A percentile compares a stretch with the other conserved stretches of the same genome.
Conservation (phyloP, 2,888 invertebrate species). For the Biston betularia region DNA sequence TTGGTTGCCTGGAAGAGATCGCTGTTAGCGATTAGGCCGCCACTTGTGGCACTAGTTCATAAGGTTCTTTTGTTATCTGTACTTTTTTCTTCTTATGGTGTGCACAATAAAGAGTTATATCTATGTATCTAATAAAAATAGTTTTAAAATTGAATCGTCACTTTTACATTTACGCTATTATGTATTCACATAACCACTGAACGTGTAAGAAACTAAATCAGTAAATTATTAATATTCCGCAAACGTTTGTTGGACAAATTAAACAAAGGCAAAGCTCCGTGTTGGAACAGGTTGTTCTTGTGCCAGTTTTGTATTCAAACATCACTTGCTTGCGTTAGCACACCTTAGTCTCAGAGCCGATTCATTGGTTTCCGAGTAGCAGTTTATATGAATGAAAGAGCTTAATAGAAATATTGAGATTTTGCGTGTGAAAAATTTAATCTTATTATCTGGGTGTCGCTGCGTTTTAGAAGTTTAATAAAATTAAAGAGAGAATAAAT, state of each 20-base stretch:
- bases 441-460: neutral
- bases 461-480: conserved; percentile 1
- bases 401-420: neutral
- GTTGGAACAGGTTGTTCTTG: conserved; percentile 63
- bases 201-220: conserved; percentile 14
- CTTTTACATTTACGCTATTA: neutral
- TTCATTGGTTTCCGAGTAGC: conserved; percentile 29
- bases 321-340: conserved; percentile 35
- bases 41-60: no score
- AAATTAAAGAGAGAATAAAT: neutral
- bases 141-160: neutral
- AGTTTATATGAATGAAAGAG: conserved; percentile 19
- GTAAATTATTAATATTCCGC: conserved; percentile 47
- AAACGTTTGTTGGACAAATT: conserved; percentile 48
- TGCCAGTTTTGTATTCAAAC: conserved; percentile 59
- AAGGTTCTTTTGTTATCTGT: no score
- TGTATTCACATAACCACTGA: neutral
- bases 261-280: conserved; percentile 55
- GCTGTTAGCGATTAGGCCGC: no score
- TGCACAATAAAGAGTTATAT: no score
- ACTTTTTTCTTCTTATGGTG: no score
- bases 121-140: no score
- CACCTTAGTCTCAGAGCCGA: conserved; percentile 33
- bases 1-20: no score
- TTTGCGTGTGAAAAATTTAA: conserved; percentile 1